Conservation (phyloP, 1,140 invertebrate genomes). For the Megalonaias nervosa region DNA sequence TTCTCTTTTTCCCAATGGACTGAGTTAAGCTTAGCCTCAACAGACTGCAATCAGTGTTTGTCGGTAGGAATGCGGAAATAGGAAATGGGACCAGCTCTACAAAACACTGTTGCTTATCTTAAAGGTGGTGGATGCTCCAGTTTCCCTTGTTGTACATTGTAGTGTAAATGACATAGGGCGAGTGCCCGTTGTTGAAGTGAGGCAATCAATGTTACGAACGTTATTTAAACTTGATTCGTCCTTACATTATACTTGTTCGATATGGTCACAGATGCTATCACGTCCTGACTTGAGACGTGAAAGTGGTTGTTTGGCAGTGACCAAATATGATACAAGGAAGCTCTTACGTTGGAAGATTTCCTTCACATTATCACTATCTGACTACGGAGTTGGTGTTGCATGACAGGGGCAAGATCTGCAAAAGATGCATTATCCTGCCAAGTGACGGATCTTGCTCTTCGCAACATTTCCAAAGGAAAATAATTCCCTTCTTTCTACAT, state of each 20-base stretch:
- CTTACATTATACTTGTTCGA: neutral
- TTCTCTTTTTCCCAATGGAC: neutral
- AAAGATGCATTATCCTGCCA: no score
- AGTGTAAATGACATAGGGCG: conserved; percentile 18
- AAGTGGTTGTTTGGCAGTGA: no score
- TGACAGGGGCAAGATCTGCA: no score
- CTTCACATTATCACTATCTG: no score
- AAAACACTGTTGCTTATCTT: neutral
- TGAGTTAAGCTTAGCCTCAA: conserved; percentile 8
- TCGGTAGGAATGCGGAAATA: conserved; percentile 18
- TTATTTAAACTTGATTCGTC: neutral
- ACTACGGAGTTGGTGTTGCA: no score
- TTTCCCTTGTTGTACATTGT: conserved; percentile 18
- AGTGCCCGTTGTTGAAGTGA: neutral
- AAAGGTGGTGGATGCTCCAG: conserved; percentile 1
- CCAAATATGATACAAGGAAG: no score
- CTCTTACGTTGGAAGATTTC: no score
- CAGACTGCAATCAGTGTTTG: neutral
- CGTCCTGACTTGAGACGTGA: neutral
- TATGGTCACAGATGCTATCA: conserved; percentile 27
- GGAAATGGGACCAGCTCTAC: neutral
- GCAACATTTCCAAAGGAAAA: no score
- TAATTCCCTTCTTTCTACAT: no score
- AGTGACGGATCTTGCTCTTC: no score
- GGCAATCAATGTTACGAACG: neutral